phyloP scores from a whole-genome alignment of 2,888 invertebrate species.

The Bugula neritina region DNA sequence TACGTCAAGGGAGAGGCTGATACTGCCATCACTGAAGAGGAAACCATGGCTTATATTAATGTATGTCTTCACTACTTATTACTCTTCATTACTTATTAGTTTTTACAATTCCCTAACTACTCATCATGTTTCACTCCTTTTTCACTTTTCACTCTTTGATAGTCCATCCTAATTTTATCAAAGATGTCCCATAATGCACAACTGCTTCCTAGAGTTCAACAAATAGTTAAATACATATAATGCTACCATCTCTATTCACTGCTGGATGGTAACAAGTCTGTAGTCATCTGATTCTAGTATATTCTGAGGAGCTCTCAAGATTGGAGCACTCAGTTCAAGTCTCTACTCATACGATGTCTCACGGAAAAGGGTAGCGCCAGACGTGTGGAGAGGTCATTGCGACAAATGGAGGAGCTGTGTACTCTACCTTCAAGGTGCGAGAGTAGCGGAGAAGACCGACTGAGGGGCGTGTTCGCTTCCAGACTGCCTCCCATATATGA shows the following conservation, averaged over 20 bases:
- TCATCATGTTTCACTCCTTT: too few relatives aligned
- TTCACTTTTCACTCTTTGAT: too few relatives aligned
- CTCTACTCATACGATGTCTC: conserved; percentile 69
- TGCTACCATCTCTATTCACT: too few relatives aligned
- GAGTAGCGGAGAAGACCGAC: background rate
- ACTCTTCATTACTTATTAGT: too few relatives aligned
- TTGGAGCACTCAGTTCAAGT: conserved; percentile 71
- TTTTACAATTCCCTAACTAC: too few relatives aligned
- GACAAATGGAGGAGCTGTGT: conserved; percentile 66
- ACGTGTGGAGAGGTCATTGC: conserved; percentile 79
- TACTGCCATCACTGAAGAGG: conserved; percentile 74
- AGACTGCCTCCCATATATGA: conserved; percentile 9
- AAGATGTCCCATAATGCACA: too few relatives aligned
- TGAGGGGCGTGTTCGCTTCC: background rate
- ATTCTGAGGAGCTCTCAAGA: conserved; percentile 46
- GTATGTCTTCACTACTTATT: too few relatives aligned
- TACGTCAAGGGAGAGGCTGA: conserved; percentile 64
- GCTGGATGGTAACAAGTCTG: too few relatives aligned
- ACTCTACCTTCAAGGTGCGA: background rate
- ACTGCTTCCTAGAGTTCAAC: too few relatives aligned
- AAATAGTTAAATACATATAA: too few relatives aligned
- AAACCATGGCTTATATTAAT: conserved; percentile 68
- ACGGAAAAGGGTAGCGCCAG: conserved; percentile 72
- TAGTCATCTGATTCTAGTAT: too few relatives aligned
- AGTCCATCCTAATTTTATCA: too few relatives aligned